Percentiles rank a stretch among this genome's conserved stretches.
phyloP scores from a whole-genome alignment of 2,888 invertebrate genomes.

The Rhingia rostrata region DNA sequence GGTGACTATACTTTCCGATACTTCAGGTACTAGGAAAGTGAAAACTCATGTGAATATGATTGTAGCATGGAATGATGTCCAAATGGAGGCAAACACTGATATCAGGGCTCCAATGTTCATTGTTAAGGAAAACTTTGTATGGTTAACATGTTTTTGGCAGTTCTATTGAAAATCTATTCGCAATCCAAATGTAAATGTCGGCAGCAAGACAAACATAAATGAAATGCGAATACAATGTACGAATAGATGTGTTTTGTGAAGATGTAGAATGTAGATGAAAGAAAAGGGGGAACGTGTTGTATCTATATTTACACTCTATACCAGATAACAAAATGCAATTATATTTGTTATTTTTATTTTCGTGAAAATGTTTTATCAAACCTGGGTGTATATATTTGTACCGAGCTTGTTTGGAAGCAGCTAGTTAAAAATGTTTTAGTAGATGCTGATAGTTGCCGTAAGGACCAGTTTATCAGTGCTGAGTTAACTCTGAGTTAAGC shows the following conservation, averaged over 20 bases:
- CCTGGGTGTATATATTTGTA: too few relatives aligned
- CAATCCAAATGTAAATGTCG: neutral
- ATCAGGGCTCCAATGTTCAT: constrained; percentile 16
- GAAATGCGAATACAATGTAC: neutral
- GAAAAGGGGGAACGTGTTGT: too few relatives aligned
- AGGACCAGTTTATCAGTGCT: too few relatives aligned
- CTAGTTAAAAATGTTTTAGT: too few relatives aligned
- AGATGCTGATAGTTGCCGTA: too few relatives aligned
- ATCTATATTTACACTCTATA: too few relatives aligned
- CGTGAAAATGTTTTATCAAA: too few relatives aligned
- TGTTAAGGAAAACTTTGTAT: constrained; percentile 32
- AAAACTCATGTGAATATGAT: neutral
- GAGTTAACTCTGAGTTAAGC: too few relatives aligned
- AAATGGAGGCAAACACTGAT: constrained; percentile 25
- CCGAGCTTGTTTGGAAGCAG: too few relatives aligned
- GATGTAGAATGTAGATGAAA: neutral
- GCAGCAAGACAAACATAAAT: neutral
- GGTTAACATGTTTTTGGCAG: constrained; percentile 47
- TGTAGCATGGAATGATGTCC: constrained; percentile 20
- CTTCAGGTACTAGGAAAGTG: too few relatives aligned
- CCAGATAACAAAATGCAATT: too few relatives aligned
- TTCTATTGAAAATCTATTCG: constrained; percentile 11
- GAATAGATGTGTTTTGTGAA: neutral
- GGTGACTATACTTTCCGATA: neutral
- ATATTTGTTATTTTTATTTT: too few relatives aligned